These are phyloP conservation scores for Euplagia quadripunctaria DNA, from an alignment of 2,888 invertebrate species.

Conservation along the genomic window DNA sequence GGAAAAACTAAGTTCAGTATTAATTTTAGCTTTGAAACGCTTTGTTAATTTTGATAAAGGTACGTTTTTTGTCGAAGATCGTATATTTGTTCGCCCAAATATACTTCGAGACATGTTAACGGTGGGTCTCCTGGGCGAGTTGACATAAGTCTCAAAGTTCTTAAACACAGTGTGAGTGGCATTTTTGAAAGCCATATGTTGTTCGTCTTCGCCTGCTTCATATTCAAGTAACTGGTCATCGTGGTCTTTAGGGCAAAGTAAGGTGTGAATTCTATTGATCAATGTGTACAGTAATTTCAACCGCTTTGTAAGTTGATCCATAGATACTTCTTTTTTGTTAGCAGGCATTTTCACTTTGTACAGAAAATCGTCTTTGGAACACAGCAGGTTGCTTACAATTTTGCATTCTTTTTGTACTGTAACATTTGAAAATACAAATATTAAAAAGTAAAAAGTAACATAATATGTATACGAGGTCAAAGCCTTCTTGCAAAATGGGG, in stretches of 20 bases:
- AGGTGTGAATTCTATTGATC: constrained; percentile 68
- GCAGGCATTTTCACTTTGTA: constrained; percentile 62
- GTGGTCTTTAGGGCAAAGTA: constrained; percentile 74
- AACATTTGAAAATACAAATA: constrained; percentile 17
- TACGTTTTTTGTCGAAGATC: constrained; percentile 68
- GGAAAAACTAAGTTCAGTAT: constrained; percentile 75
- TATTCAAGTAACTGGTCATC: constrained; percentile 68
- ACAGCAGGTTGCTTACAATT: constrained; percentile 74
- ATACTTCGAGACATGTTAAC: constrained; percentile 69
- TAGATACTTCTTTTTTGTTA: constrained; percentile 56
- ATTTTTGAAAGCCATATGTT: constrained; percentile 53
- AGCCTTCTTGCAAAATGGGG: too few species aligned
- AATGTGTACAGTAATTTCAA: constrained; percentile 77
- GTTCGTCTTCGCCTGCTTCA: constrained; percentile 61
- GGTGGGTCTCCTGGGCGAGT: constrained; percentile 59
- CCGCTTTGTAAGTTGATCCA: constrained; percentile 73
- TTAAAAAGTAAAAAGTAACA: background rate
- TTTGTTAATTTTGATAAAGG: constrained; percentile 71
- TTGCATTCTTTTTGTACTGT: constrained; percentile 79
- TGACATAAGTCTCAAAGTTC: constrained; percentile 66
- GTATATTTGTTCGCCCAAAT: constrained; percentile 71
- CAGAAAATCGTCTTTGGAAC: constrained; percentile 58
- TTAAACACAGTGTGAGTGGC: constrained; percentile 68
- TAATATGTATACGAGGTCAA: too few species aligned
- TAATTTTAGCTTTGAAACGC: constrained; percentile 65